phyloP scores from a whole-genome alignment of 2,797 vertebrate genomes.

The Neosalanx taihuensis region DNA sequence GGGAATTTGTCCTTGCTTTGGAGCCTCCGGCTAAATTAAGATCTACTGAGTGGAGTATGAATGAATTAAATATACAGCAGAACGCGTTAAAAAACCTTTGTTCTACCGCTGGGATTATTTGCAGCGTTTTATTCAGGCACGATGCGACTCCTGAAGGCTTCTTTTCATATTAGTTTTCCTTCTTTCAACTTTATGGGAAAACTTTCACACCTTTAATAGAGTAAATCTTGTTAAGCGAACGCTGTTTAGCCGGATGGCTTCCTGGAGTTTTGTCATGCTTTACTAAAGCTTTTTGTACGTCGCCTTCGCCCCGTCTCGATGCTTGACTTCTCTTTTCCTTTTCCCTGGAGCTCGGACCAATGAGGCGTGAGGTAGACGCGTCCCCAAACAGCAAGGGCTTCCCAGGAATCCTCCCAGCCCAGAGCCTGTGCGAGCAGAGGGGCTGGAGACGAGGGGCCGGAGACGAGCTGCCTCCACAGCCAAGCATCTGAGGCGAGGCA shows the following conservation, averaged over 20 bases:
- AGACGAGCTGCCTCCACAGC: too few relatives aligned
- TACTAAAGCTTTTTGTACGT: conserved; percentile 2
- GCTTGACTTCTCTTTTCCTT: conserved; percentile 5
- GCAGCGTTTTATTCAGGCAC: neutral
- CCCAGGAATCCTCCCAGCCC: neutral
- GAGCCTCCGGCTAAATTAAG: conserved; percentile 18
- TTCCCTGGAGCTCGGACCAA: neutral
- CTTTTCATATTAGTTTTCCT: conserved; percentile 19
- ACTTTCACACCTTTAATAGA: conserved; percentile 27
- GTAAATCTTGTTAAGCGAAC: conserved; percentile 14
- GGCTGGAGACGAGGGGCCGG: too few relatives aligned
- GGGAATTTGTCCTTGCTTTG: conserved; percentile 15
- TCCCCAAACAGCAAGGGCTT: conserved; percentile 8
- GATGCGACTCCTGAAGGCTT: conserved; percentile 21
- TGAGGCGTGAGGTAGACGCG: conserved; percentile 12
- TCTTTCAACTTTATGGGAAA: conserved; percentile 25
- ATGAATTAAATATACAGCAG: conserved; percentile 27
- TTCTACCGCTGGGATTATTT: conserved; percentile 15
- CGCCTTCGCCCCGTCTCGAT: conserved; percentile 10
- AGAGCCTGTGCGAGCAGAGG: neutral
- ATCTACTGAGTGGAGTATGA: neutral
- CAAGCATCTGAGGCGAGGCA: too few relatives aligned
- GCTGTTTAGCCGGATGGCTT: conserved; percentile 27
- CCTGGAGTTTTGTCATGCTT: conserved; percentile 8
- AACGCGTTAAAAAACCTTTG: conserved; percentile 4